phyloP scores from a whole-genome alignment of 2,888 invertebrate genomes.

The Enchytraeus crypticus region DNA sequence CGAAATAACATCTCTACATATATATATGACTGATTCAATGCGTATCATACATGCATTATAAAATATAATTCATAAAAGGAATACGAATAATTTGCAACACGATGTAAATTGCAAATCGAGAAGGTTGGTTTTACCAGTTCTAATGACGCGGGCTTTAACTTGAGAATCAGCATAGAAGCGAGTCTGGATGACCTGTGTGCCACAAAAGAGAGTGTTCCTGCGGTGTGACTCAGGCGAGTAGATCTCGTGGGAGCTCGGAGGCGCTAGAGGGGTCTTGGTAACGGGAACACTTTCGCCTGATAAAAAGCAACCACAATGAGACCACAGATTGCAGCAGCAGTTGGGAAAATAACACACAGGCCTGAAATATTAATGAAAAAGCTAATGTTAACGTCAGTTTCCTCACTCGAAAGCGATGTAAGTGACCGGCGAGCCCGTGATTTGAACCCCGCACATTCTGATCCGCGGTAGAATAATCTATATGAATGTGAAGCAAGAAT shows the following conservation, averaged over 20 bases:
- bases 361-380: not conserved
- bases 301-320: not conserved
- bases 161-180: constrained; percentile 76
- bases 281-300: constrained; percentile 89
- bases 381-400: too few relatives aligned
- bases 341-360: not conserved
- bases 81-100: too few relatives aligned
- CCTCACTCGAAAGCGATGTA: too few relatives aligned
- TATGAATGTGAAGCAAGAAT: too few relatives aligned
- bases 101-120: too few relatives aligned
- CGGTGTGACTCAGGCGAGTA: constrained; percentile 78
- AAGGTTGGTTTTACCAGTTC: constrained; percentile 58
- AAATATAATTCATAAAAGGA: too few relatives aligned
- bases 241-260: constrained; percentile 44
- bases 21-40: too few relatives aligned
- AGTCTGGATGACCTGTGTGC: constrained; percentile 82
- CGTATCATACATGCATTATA: too few relatives aligned
- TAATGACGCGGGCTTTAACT: constrained; percentile 66
- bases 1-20: too few relatives aligned
- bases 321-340: not conserved
- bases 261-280: constrained; percentile 72
- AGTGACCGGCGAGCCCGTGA: too few relatives aligned
- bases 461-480: too few relatives aligned
- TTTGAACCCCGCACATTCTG: too few relatives aligned
- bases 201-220: constrained; percentile 78